These are phyloP conservation scores for Pseudorhombus dupliciocellatus DNA, from an alignment of 2,113 vertebrate genomes.

Conservation along the genomic window DNA sequence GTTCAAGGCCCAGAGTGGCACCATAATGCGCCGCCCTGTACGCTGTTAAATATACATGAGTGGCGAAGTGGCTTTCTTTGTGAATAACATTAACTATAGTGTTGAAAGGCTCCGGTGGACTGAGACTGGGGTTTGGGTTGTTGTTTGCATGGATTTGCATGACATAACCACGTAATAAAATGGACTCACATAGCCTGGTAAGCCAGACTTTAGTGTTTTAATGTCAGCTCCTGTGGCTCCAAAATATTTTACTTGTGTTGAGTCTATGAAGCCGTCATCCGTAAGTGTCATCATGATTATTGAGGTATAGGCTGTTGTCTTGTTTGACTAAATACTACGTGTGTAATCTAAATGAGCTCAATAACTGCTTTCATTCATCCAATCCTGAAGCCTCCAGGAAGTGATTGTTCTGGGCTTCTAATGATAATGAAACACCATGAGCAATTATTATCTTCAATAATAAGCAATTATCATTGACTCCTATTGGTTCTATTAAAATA, in stretches of 20 bases:
- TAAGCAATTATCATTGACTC: no score
- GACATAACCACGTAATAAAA: neutral
- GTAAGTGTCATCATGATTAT: neutral
- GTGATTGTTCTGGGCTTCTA: no score
- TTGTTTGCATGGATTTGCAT: constrained; percentile 37
- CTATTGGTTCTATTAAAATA: no score
- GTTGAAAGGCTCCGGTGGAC: constrained; percentile 18
- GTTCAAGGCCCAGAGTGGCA: constrained; percentile 43
- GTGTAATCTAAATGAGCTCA: no score
- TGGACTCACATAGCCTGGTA: neutral
- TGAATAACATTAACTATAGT: constrained; percentile 46
- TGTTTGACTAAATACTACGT: no score
- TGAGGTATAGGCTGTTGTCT: neutral
- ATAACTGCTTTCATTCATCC: no score
- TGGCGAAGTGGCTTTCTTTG: constrained; percentile 55
- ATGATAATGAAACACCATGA: no score
- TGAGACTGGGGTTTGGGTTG: constrained; percentile 6
- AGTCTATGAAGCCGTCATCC: neutral
- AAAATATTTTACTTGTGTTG: neutral
- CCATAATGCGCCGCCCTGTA: constrained; percentile 31
- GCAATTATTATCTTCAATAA: no score
- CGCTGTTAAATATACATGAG: constrained; percentile 70
- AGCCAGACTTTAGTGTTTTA: neutral
- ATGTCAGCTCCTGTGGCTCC: neutral
- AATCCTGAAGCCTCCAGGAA: no score